A percentile compares a stretch with the other conserved stretches of the same genome.
These are phyloP conservation scores for Pygocentrus nattereri DNA, from an alignment of 2,797 vertebrate species.

Conservation along the genomic window DNA sequence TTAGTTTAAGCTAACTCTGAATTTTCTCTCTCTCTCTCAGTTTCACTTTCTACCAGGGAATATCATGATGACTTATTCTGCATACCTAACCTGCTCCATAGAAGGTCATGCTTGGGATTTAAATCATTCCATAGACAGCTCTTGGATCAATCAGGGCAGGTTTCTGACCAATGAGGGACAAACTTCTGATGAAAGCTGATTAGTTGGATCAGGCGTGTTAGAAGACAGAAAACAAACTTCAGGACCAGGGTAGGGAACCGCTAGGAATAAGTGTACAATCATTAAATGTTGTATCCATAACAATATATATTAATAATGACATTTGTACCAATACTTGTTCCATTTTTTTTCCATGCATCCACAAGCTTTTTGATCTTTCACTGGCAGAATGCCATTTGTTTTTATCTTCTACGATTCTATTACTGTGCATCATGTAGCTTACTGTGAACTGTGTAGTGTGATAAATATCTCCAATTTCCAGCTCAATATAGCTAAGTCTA, in stretches of 20 bases:
- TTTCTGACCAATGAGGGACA: too few species aligned
- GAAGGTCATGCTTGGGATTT: too few species aligned
- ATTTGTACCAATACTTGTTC: neutral
- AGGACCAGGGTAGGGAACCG: neutral
- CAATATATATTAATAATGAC: neutral
- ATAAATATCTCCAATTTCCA: neutral
- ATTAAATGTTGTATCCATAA: neutral
- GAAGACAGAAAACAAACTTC: neutral
- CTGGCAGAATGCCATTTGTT: neutral
- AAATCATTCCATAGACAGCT: too few species aligned
- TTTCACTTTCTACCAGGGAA: too few species aligned
- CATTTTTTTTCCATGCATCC: neutral
- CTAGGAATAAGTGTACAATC: conserved; percentile 6
- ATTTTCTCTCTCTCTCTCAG: too few species aligned
- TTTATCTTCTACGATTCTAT: neutral
- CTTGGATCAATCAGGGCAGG: too few species aligned
- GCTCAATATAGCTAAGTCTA: neutral
- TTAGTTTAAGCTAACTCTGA: too few species aligned
- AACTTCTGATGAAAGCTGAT: neutral
- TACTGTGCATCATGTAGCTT: neutral
- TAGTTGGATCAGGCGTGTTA: neutral
- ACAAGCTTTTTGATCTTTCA: neutral
- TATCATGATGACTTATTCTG: too few species aligned
- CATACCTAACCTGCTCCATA: too few species aligned
- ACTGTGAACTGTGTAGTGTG: neutral